Percentiles rank a stretch among this genome's conserved stretches.
Evolutionary conservation across 2,113 vertebrate species (phyloP).

Genomic region (Dipodomys stephensi): DNA sequence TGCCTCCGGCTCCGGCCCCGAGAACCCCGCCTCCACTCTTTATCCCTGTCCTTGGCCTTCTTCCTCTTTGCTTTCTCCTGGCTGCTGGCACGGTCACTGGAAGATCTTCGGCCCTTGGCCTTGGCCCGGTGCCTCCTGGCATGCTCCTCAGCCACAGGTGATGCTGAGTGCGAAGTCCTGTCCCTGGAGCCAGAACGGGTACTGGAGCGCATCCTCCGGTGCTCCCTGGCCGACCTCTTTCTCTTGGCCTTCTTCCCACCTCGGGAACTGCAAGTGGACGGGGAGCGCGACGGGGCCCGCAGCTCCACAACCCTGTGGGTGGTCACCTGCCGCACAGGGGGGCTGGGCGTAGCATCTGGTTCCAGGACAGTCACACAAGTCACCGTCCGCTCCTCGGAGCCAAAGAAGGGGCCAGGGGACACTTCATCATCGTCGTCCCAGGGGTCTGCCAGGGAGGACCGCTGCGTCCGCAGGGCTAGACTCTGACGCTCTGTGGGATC

Average conservation of each 20-base stretch:
- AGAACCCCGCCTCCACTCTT: constrained; percentile 82
- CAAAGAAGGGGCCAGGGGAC: constrained; percentile 80
- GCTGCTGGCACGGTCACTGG: constrained; percentile 87
- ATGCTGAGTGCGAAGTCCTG: constrained; percentile 82
- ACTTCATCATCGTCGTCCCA: constrained; percentile 76
- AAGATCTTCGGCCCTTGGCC: constrained; percentile 80
- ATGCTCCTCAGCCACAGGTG: constrained; percentile 78
- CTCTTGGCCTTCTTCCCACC: constrained; percentile 83
- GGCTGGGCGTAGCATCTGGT: constrained; percentile 36
- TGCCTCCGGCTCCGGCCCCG: constrained; percentile 85
- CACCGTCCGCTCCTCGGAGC: constrained; percentile 77
- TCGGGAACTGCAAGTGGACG: constrained; percentile 83
- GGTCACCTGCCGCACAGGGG: fast-evolving
- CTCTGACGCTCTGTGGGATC: neutral
- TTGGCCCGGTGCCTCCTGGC: constrained; percentile 77
- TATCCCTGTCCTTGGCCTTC: constrained; percentile 81
- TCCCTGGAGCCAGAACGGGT: constrained; percentile 82
- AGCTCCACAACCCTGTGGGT: constrained; percentile 75
- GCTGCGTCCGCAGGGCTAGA: constrained; percentile 43
- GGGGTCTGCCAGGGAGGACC: constrained; percentile 40
- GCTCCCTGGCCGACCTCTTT: constrained; percentile 84
- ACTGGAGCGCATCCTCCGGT: constrained; percentile 27
- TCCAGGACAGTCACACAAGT: constrained; percentile 77
- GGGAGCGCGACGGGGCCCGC: constrained; percentile 82
- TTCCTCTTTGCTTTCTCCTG: constrained; percentile 85